Percentiles rank a stretch among this genome's conserved stretches.
Conservation (phyloP, 2,113 vertebrate species). For the Plotosus lineatus region DNA sequence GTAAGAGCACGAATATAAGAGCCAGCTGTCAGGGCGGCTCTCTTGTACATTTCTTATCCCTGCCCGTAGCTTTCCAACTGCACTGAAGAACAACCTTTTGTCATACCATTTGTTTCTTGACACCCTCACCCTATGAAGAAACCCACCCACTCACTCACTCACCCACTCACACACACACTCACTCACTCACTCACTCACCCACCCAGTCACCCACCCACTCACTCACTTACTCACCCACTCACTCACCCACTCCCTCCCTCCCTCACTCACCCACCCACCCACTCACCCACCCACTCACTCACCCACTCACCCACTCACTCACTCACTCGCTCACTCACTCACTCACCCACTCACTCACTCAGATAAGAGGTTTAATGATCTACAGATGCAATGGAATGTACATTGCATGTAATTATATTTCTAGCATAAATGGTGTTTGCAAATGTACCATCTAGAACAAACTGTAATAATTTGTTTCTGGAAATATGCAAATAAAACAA, state of each 20-base stretch:
- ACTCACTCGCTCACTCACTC: no score
- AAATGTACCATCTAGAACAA: conserved; percentile 13
- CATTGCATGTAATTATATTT: conserved; percentile 26
- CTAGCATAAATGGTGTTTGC: not conserved
- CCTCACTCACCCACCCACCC: no score
- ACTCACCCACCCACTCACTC: no score
- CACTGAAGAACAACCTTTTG: not conserved
- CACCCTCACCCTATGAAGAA: conserved; percentile 21
- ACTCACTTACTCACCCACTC: no score
- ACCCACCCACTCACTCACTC: no score
- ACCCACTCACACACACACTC: not conserved
- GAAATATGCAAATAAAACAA: conserved; percentile 5
- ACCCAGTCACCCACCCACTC: not conserved
- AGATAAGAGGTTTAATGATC: conserved; percentile 16
- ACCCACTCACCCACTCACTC: no score
- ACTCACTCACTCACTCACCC: not conserved
- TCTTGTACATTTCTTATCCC: not conserved
- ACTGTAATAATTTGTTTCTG: not conserved
- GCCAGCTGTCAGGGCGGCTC: conserved; percentile 34
- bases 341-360: not conserved
- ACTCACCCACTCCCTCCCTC: no score
- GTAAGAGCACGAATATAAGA: conserved; percentile 27
- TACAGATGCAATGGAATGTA: not conserved
- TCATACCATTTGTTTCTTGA: conserved; percentile 28
- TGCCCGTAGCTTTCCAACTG: not conserved